phyloP scores from a whole-genome alignment of 64 coral and sea anemone species.

The Montipora capricornis region DNA sequence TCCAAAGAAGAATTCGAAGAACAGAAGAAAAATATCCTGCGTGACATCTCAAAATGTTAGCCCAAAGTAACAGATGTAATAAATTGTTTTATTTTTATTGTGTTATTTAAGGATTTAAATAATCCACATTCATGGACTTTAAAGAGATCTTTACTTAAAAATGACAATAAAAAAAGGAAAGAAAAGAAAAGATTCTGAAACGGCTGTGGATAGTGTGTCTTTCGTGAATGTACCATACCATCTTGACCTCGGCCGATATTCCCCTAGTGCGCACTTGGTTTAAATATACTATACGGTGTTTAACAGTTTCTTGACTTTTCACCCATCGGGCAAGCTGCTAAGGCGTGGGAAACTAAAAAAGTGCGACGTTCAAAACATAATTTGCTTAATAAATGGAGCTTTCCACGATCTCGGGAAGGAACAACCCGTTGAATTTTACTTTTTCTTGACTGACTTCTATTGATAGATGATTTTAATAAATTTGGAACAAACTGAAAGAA shows the following conservation, averaged over 20 bases:
- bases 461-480: no score
- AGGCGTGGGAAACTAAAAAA: background rate
- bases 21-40: slow-evolving; percentile 7
- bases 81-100: no score
- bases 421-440: no score
- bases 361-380: background rate
- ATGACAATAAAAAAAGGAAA: no score
- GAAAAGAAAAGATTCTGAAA: background rate
- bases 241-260: no score
- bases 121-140: no score
- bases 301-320: background rate
- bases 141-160: no score
- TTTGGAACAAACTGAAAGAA: no score
- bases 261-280: background rate
- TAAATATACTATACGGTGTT: background rate
- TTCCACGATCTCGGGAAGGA: no score
- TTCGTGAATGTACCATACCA: background rate
- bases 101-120: no score
- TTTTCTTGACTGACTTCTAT: no score
- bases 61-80: no score
- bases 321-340: background rate
- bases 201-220: background rate
- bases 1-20: slow-evolving; percentile 8
- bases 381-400: background rate
- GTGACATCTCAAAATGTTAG: background rate